These are phyloP conservation scores for Lasioglossum vierecki DNA, from an alignment of 2,888 invertebrate species.

Conservation along the genomic window DNA sequence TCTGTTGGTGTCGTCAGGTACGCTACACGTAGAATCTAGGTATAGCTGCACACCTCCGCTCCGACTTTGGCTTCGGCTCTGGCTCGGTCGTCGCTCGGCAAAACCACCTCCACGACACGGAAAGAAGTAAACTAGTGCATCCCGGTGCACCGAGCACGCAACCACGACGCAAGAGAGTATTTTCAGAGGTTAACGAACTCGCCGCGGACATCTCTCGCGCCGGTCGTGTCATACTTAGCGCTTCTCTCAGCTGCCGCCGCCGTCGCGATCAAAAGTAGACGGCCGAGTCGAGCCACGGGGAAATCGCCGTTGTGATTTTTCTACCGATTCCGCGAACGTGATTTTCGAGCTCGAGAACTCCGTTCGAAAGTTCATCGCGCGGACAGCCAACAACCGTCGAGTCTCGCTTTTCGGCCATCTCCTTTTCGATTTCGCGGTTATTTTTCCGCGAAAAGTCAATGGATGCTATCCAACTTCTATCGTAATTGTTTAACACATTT, in stretches of 20 bases:
- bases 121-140: slow-evolving; percentile 80
- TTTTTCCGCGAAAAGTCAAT: neutral
- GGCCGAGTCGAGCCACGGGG: slow-evolving; percentile 4
- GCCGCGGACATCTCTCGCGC: slow-evolving; percentile 64
- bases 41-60: slow-evolving; percentile 5
- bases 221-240: slow-evolving; percentile 72
- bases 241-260: slow-evolving; percentile 20
- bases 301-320: slow-evolving; percentile 58
- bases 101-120: slow-evolving; percentile 52
- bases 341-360: slow-evolving; percentile 49
- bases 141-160: slow-evolving; percentile 75
- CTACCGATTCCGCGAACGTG: slow-evolving; percentile 63
- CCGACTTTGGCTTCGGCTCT: neutral
- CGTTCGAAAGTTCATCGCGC: slow-evolving; percentile 59
- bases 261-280: slow-evolving; percentile 57
- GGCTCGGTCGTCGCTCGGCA: slow-evolving; percentile 17
- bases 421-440: slow-evolving; percentile 29
- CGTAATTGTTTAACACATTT: neutral
- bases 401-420: slow-evolving; percentile 7
- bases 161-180: slow-evolving; percentile 81
- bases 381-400: neutral
- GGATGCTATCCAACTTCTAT: neutral
- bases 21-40: neutral
- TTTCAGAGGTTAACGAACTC: slow-evolving; percentile 82
- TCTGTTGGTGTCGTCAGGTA: slow-evolving; percentile 17